Evolutionary conservation across 2,797 vertebrate genomes (phyloP).

Genomic region (Myoxocephalus aenaeus): DNA sequence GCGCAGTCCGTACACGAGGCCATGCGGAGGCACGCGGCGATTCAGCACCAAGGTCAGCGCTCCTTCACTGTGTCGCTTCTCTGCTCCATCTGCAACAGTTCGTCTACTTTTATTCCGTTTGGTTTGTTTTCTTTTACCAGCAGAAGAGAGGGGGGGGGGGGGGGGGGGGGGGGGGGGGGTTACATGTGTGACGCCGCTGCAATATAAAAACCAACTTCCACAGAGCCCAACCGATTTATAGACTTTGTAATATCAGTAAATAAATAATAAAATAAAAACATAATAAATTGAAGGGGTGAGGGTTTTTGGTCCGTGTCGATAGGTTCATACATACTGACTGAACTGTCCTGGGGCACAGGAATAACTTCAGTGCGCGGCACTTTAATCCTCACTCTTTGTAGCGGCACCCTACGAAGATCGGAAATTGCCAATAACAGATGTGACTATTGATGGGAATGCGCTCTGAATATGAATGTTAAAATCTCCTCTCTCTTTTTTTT

Average conservation of each 20-base stretch:
- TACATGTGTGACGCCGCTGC: not conserved
- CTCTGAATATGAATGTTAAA: conserved; percentile 25
- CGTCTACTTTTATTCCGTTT: not conserved
- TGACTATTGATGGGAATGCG: conserved; percentile 40
- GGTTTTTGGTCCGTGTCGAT: not conserved
- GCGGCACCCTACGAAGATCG: conserved; percentile 38
- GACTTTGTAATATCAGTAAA: not conserved
- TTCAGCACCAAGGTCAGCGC: conserved; percentile 1
- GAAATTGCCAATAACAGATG: conserved; percentile 32
- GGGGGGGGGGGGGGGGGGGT: too few species aligned
- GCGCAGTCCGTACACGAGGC: too few species aligned
- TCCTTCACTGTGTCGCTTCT: too few species aligned
- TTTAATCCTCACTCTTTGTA: conserved; percentile 50
- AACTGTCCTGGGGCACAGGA: conserved; percentile 35
- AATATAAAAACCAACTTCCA: not conserved
- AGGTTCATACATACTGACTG: conserved; percentile 24
- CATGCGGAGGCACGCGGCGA: too few species aligned
- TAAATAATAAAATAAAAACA: too few species aligned
- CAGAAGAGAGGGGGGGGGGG: too few species aligned
- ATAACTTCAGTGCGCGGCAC: conserved; percentile 46
- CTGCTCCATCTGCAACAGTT: too few species aligned
- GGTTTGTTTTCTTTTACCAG: not conserved
- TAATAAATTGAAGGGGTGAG: not conserved
- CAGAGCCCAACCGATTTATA: not conserved
- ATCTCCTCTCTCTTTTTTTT: not conserved